A percentile compares a stretch with the other conserved stretches of the same genome.
Evolutionary conservation across 2,797 vertebrate species (phyloP).

Genomic region (Coilia nasus): DNA sequence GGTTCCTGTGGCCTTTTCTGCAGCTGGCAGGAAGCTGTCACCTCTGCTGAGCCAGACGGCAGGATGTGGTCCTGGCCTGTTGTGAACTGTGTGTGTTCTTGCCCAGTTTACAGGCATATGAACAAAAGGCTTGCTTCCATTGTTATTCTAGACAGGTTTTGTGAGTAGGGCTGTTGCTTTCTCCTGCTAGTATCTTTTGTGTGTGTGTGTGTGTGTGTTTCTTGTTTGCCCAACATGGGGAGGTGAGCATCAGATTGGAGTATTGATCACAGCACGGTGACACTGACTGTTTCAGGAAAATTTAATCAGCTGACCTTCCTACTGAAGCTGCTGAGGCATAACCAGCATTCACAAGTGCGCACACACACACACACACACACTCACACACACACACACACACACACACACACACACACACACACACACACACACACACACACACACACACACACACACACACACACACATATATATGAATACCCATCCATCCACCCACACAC

Average conservation of each 20-base stretch:
- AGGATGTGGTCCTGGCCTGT: not conserved
- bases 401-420: not conserved
- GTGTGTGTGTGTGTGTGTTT: not conserved
- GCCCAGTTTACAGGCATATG: too few relatives aligned
- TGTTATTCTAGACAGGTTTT: too few relatives aligned
- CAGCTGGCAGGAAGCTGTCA: constrained; percentile 3
- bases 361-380: not conserved
- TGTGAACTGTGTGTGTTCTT: not conserved
- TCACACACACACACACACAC: constrained; percentile 13
- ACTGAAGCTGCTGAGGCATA: not conserved
- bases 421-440: not conserved
- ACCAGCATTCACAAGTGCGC: not conserved
- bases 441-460: constrained; percentile 1
- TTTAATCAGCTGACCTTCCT: constrained; percentile 11
- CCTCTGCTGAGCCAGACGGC: not conserved
- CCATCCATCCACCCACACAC: not conserved
- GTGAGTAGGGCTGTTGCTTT: too few relatives aligned
- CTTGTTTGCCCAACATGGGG: too few relatives aligned
- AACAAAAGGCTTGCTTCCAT: too few relatives aligned
- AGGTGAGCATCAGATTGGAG: not conserved
- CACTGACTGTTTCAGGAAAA: not conserved
- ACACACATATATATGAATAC: not conserved
- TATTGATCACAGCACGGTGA: not conserved
- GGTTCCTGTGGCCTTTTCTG: not conserved
- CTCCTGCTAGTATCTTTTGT: not conserved